Percentiles rank a stretch among this genome's conserved stretches.
phyloP scores from a whole-genome alignment of 2,113 vertebrate species.

The Nibea albiflora region DNA sequence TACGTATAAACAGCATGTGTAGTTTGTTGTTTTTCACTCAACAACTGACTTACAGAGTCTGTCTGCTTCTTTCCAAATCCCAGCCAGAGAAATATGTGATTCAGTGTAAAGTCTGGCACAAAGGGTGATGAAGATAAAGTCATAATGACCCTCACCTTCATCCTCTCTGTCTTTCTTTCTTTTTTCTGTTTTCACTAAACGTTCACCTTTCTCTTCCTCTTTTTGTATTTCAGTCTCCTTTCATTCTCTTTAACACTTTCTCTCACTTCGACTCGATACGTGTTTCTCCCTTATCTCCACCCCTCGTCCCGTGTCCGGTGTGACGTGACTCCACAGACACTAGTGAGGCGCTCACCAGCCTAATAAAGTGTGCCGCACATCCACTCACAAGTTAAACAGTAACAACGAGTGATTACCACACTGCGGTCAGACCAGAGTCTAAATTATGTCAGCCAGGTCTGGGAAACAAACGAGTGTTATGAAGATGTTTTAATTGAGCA shows the following conservation, averaged over 20 bases:
- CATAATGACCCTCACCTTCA: background rate
- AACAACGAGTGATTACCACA: conserved; percentile 72
- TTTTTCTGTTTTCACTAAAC: background rate
- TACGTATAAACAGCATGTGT: background rate
- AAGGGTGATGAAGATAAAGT: background rate
- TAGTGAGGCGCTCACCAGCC: conserved; percentile 31
- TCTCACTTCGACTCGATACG: conserved; percentile 1
- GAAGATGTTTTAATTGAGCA: background rate
- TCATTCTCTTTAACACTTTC: conserved; percentile 10
- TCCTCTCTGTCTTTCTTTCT: background rate
- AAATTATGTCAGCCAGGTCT: conserved; percentile 11
- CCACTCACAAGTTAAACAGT: conserved; percentile 76
- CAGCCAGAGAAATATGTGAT: background rate
- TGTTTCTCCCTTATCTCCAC: background rate
- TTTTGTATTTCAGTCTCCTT: conserved; percentile 5
- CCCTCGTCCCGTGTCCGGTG: background rate
- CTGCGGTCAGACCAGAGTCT: conserved; percentile 22
- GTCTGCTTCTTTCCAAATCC: background rate
- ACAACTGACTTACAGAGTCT: background rate
- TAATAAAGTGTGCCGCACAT: conserved; percentile 65
- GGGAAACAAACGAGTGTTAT: background rate
- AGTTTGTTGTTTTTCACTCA: background rate
- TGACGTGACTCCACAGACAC: conserved; percentile 38
- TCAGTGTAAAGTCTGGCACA: background rate
- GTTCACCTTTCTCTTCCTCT: background rate